These are phyloP conservation scores for Clivina fossor DNA, from an alignment of 2,888 invertebrate genomes.

Conservation along the genomic window DNA sequence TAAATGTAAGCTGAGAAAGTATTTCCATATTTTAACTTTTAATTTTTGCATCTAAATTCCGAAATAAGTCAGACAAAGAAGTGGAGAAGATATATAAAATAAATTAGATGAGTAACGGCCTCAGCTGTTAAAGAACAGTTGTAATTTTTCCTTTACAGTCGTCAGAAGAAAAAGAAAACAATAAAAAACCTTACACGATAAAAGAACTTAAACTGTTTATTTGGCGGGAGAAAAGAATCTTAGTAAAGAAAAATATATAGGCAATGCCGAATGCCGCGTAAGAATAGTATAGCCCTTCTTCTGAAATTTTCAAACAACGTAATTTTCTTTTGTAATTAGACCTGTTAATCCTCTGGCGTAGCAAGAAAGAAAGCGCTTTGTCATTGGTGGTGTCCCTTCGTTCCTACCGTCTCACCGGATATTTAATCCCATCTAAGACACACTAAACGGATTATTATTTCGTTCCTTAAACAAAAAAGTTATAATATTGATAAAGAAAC, in stretches of 20 bases:
- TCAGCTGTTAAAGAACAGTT: slow-evolving; percentile 10
- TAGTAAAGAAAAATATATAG: too few relatives aligned
- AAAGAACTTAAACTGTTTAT: slow-evolving; percentile 21
- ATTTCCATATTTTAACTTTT: too few relatives aligned
- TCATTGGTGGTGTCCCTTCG: neutral
- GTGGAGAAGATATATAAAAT: too few relatives aligned
- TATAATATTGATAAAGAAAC: slow-evolving; percentile 42
- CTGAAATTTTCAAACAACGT: slow-evolving; percentile 29
- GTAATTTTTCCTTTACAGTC: slow-evolving; percentile 10
- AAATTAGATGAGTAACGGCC: too few relatives aligned
- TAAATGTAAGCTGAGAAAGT: too few relatives aligned
- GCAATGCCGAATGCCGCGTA: slow-evolving; percentile 9
- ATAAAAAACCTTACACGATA: slow-evolving; percentile 9
- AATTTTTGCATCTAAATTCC: too few relatives aligned
- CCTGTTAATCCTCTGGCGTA: slow-evolving; percentile 28
- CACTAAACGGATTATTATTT: slow-evolving; percentile 42
- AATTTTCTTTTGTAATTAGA: slow-evolving; percentile 32
- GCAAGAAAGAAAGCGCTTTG: slow-evolving; percentile 19
- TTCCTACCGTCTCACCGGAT: slow-evolving; percentile 6
- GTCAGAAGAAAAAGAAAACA: slow-evolving; percentile 16
- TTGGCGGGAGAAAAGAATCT: too few relatives aligned
- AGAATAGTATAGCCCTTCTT: slow-evolving; percentile 15
- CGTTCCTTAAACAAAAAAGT: slow-evolving; percentile 38
- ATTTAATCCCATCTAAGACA: slow-evolving; percentile 40
- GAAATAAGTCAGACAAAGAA: too few relatives aligned